Conservation (phyloP, 2,888 invertebrate species). For the Melieria omissa region DNA sequence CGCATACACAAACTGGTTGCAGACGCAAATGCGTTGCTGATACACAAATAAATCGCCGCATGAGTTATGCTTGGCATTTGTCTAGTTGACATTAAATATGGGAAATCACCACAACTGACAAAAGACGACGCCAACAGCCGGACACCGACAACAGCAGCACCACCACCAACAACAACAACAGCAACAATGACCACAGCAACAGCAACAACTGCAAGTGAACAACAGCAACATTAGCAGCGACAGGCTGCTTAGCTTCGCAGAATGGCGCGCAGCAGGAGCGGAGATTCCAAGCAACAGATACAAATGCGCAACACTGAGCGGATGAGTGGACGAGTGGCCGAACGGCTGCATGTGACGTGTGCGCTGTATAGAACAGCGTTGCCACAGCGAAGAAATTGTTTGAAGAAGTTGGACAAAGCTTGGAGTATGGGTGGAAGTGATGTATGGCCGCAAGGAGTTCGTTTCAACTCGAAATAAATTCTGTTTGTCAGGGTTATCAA, state of each 20-base stretch:
- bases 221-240: constrained; percentile 47
- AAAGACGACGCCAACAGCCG: constrained; percentile 35
- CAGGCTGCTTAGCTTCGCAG: constrained; percentile 31
- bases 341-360: constrained; percentile 14
- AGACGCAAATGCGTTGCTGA: not conserved
- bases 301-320: constrained; percentile 36
- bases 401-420: no score
- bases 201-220: constrained; percentile 36
- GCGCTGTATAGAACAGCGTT: not conserved
- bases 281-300: constrained; percentile 63
- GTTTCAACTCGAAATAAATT: no score
- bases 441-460: no score
- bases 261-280: constrained; percentile 61
- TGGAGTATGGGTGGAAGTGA: not conserved
- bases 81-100: constrained; percentile 67
- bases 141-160: not conserved
- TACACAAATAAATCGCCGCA: constrained; percentile 54
- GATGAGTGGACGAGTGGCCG: constrained; percentile 20
- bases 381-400: no score
- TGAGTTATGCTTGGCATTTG: constrained; percentile 67
- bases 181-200: constrained; percentile 5
- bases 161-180: constrained; percentile 41
- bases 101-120: constrained; percentile 61
- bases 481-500: no score
- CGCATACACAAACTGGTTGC: not conserved